Conservation (phyloP, 2,113 vertebrate species). For the Hiodon alosoides region DNA sequence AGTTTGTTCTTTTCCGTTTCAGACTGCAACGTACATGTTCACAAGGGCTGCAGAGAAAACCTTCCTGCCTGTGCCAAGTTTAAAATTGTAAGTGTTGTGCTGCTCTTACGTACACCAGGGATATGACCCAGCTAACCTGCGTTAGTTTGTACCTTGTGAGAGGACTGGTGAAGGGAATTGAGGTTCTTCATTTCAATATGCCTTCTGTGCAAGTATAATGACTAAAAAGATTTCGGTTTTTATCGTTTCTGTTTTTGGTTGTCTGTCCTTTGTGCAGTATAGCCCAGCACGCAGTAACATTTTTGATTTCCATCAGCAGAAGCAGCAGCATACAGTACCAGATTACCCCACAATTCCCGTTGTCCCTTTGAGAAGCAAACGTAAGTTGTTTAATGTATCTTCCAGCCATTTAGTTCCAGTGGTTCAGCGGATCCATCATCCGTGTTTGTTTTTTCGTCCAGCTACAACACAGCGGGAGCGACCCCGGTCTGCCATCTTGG, state of each 20-base stretch:
- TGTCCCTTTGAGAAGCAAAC: slow-evolving; percentile 70
- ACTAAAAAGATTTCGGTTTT: background rate
- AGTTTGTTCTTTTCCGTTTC: slow-evolving; percentile 28
- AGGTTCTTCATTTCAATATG: background rate
- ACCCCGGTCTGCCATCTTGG: slow-evolving; percentile 66
- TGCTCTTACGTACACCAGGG: no score
- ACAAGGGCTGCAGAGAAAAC: slow-evolving; percentile 77
- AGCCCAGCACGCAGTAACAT: no score
- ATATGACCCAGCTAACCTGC: no score
- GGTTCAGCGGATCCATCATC: background rate
- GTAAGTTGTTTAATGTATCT: slow-evolving; percentile 50
- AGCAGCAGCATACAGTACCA: slow-evolving; percentile 60
- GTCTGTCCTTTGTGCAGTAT: background rate
- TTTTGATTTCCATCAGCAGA: slow-evolving; percentile 47
- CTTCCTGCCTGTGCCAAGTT: slow-evolving; percentile 68
- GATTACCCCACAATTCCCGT: slow-evolving; percentile 65
- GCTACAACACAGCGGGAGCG: slow-evolving; percentile 74
- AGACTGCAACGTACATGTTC: slow-evolving; percentile 76
- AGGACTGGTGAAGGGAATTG: slow-evolving; percentile 64
- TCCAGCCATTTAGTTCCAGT: background rate
- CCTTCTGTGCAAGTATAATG: background rate
- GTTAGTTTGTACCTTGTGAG: no score
- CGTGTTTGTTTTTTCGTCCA: slow-evolving; percentile 27
- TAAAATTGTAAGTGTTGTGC: slow-evolving; percentile 50
- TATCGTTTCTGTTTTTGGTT: background rate